Conservation (phyloP, 2,113 vertebrate genomes). For the Caranx ignobilis region DNA sequence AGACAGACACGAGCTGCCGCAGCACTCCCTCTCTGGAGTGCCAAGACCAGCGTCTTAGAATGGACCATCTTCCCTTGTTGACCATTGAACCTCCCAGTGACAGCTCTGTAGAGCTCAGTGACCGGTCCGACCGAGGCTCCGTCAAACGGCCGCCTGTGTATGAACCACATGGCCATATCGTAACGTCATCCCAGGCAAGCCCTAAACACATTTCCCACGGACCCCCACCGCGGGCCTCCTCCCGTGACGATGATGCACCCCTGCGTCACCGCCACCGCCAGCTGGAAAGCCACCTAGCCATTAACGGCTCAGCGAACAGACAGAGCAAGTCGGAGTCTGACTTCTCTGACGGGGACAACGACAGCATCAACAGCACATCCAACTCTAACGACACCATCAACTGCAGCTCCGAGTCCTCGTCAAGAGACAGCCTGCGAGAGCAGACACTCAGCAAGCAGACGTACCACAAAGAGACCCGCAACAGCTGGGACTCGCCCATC, state of each 20-base stretch:
- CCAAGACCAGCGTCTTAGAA: constrained; percentile 89
- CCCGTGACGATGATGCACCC: constrained; percentile 89
- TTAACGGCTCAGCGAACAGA: constrained; percentile 93
- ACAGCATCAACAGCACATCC: constrained; percentile 98
- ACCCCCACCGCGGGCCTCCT: constrained; percentile 85
- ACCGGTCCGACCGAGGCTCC: constrained; percentile 90
- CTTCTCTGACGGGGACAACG: constrained; percentile 97
- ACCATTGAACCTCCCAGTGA: constrained; percentile 96
- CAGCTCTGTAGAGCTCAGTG: constrained; percentile 93
- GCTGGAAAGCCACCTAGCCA: constrained; percentile 92
- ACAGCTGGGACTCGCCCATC: constrained; percentile 99
- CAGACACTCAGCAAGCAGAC: constrained; percentile 97
- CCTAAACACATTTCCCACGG: constrained; percentile 91
- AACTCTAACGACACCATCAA: constrained; percentile 99
- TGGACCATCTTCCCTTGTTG: constrained; percentile 92
- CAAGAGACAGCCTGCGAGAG: constrained; percentile 94
- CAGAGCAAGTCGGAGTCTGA: constrained; percentile 97
- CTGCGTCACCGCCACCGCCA: constrained; percentile 89
- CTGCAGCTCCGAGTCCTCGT: constrained; percentile 97
- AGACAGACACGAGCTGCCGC: constrained; percentile 92
- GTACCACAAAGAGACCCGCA: constrained; percentile 98
- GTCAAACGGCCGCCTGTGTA: constrained; percentile 89
- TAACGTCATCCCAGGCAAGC: constrained; percentile 89
- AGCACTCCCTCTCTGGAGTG: constrained; percentile 93
- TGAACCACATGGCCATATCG: constrained; percentile 84